Evolutionary conservation across 2,797 vertebrate genomes (phyloP), one percentile per base, ranked within the genome.

Genomic region (Danio kyathit): DNA sequence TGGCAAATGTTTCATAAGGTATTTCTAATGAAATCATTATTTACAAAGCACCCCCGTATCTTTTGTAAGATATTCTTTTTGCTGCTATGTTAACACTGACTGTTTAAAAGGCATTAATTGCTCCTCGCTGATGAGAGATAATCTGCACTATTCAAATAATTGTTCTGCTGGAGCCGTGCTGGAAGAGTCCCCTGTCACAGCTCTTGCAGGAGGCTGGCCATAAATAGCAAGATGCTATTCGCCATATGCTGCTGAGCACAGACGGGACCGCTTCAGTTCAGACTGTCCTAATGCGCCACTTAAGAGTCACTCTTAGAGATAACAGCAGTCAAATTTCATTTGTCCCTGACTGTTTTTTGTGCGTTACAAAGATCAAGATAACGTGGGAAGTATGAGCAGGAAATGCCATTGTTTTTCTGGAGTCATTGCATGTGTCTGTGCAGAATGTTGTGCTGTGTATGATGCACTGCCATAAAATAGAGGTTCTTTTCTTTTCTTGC

Each of bases 141-240:
- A 57, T 67, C 75, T 84, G 76, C 79, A 60, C 75, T 83, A 82
- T 86, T 85, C 81, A 82, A 92, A 85, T 76, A 77, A 89, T 84
- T 67, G 38, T 86, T 90, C 75, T 77, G 85, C 80, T 85, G 60
- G 29, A 74, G 71, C 80, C 84, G 79, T 81, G 80, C 59, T 76
- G 72, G 59, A 72, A 85, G 44, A 60, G 52, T 85, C 21, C 74
- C 72, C 60, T 82, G 82, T 84, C 63, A 80, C 74, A 67, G 72
- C 60, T 90, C 77, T 81, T 85, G 83, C 82, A 61, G 70, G 66
- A 76, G 64, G 82, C 81, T 85, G 56, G 79, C 69, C 82, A 89
- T 80, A 86, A 86, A 88, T 84, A 85, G 67, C 70, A 51, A 60
- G 66, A 52, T 86, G 66, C 61, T 72, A 64, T 71, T 67, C 56